These are phyloP conservation scores for Urocyon cinereoargenteus DNA, from an alignment of 2,797 vertebrate species.

Conservation along the genomic window DNA sequence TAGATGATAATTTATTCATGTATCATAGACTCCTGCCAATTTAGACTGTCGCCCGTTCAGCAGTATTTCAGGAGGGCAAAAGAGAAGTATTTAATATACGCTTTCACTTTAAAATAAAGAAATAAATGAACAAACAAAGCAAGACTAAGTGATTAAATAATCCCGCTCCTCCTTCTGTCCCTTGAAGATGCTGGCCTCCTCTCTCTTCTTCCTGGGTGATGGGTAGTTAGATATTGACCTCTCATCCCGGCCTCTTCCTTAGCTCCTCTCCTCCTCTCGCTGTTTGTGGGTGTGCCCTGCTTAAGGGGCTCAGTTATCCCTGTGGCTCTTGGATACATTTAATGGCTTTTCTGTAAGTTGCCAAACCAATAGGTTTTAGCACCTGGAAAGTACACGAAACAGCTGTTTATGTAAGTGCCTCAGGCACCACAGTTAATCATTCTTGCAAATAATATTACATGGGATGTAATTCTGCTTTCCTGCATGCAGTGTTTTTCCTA, in stretches of 20 bases:
- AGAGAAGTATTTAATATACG: neutral
- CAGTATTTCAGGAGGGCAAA: constrained; percentile 12
- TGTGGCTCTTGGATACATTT: constrained; percentile 57
- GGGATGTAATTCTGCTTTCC: neutral
- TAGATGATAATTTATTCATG: neutral
- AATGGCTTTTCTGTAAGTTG: constrained; percentile 79
- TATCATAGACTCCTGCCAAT: neutral
- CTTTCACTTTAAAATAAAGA: neutral
- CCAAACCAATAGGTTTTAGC: constrained; percentile 77
- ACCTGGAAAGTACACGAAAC: constrained; percentile 75
- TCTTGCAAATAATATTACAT: constrained; percentile 34
- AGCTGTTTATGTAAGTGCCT: constrained; percentile 80
- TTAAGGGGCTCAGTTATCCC: neutral
- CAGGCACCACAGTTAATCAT: constrained; percentile 78
- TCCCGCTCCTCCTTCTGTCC: neutral
- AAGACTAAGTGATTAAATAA: constrained; percentile 10
- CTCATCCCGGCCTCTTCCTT: neutral
- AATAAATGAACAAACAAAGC: neutral
- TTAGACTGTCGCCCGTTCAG: neutral
- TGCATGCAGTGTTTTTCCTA: neutral
- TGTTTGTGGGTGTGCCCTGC: neutral
- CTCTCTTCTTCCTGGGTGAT: accelerated
- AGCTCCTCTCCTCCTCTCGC: neutral
- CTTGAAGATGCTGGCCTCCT: neutral
- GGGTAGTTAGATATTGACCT: neutral